Conservation (phyloP, 2,797 vertebrate genomes). For the Enteromius anoplus region DNA sequence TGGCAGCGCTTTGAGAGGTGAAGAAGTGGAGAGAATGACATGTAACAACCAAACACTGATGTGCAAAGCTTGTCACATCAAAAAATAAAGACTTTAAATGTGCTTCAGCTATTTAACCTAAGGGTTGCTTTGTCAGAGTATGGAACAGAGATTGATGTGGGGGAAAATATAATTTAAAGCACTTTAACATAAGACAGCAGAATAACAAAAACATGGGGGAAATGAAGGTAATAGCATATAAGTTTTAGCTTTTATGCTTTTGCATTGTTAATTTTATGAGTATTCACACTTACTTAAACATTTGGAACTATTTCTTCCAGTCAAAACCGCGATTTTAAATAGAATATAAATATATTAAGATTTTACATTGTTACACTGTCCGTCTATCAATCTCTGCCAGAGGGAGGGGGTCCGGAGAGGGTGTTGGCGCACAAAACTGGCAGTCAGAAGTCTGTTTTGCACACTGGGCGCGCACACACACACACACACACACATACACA, state of each 20-base stretch:
- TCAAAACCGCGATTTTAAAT: neutral
- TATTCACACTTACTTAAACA: neutral
- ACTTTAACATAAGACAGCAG: too few species aligned
- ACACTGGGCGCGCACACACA: neutral
- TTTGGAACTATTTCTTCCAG: neutral
- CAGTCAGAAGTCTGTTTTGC: constrained; percentile 16
- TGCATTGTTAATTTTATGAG: neutral
- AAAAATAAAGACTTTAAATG: too few species aligned
- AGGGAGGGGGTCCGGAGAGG: neutral
- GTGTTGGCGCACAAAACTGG: constrained; percentile 24
- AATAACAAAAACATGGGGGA: too few species aligned
- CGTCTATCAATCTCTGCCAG: neutral
- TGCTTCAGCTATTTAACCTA: too few species aligned
- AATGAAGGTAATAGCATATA: too few species aligned
- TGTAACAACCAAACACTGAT: too few species aligned
- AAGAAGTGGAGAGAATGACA: too few species aligned
- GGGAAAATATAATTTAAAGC: too few species aligned
- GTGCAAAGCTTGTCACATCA: too few species aligned
- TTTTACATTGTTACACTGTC: neutral
- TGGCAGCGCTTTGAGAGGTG: too few species aligned
- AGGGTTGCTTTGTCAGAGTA: too few species aligned
- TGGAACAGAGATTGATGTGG: too few species aligned
- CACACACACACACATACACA: neutral
- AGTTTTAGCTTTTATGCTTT: neutral
- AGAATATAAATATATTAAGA: neutral